Percentiles rank a stretch among this genome's conserved stretches.
phyloP scores from a whole-genome alignment of 1,140 invertebrate species.

The Laupala kohalensis region DNA sequence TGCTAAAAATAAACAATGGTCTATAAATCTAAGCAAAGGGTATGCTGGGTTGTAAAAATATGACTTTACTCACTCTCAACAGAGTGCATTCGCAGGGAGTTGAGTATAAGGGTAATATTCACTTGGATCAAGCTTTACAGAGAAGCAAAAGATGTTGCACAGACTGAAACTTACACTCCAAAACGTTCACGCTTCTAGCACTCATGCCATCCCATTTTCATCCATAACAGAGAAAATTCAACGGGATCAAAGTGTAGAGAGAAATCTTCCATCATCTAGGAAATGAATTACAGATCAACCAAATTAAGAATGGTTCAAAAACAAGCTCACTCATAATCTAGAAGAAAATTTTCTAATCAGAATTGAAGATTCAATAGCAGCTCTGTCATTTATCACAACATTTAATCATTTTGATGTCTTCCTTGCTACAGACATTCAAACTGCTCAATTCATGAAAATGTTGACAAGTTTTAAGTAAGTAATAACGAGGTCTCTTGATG shows the following conservation, averaged over 20 bases:
- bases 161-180: neutral
- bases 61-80: neutral
- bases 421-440: neutral
- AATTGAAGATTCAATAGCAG: neutral
- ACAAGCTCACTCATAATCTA: neutral
- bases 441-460: neutral
- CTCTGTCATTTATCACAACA: neutral
- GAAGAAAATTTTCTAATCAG: neutral
- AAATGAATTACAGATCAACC: neutral
- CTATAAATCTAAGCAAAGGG: neutral
- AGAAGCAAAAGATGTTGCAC: neutral
- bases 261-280: neutral
- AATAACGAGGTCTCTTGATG: neutral
- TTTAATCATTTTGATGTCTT: neutral
- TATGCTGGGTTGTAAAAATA: neutral
- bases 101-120: neutral
- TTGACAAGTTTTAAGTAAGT: neutral
- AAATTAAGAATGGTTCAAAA: neutral
- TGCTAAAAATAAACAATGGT: too few species aligned
- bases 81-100: neutral
- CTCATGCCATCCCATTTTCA: neutral
- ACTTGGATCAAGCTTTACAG: neutral
- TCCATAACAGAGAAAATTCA: neutral
- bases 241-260: neutral
- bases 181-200: neutral